These are phyloP conservation scores for Oryzias dopingdopingensis DNA, from an alignment of 2,797 vertebrate species.

Conservation along the genomic window DNA sequence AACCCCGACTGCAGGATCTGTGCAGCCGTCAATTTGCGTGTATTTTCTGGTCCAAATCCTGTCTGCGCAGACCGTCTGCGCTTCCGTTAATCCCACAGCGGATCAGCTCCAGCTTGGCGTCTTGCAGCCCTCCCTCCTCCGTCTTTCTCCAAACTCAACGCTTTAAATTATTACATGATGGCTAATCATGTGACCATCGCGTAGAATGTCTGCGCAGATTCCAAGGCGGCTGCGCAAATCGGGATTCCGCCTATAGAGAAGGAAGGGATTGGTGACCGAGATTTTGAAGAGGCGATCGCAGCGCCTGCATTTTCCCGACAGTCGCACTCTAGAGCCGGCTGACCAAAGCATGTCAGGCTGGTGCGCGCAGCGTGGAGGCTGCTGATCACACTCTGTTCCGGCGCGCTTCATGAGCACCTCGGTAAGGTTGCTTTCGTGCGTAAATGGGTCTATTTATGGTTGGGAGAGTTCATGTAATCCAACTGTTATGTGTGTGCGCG, in stretches of 20 bases:
- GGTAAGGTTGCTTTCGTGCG: constrained; percentile 44
- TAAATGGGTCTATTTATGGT: background rate
- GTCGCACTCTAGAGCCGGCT: constrained; percentile 5
- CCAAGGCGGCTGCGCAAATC: constrained; percentile 18
- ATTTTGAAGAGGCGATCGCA: constrained; percentile 41
- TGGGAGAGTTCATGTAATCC: too few species aligned
- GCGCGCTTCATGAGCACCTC: constrained; percentile 55
- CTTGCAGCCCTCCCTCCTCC: constrained; percentile 30
- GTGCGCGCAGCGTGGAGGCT: constrained; percentile 18
- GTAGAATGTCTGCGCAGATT: constrained; percentile 10
- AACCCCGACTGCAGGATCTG: constrained; percentile 53
- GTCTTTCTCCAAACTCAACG: constrained; percentile 17
- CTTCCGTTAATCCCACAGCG: constrained; percentile 63
- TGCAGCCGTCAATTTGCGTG: constrained; percentile 76
- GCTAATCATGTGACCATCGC: constrained; percentile 38
- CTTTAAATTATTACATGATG: constrained; percentile 65
- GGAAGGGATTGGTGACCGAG: constrained; percentile 34
- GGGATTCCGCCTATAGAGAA: constrained; percentile 30
- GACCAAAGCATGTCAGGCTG: constrained; percentile 46
- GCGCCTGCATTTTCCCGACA: constrained; percentile 25
- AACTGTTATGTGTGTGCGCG: too few species aligned
- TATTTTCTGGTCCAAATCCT: constrained; percentile 63
- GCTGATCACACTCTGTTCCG: constrained; percentile 39
- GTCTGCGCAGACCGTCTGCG: constrained; percentile 50
- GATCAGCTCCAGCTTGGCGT: constrained; percentile 58